Conservation (phyloP, 2,888 invertebrate species). For the Ethmia dodecea region DNA sequence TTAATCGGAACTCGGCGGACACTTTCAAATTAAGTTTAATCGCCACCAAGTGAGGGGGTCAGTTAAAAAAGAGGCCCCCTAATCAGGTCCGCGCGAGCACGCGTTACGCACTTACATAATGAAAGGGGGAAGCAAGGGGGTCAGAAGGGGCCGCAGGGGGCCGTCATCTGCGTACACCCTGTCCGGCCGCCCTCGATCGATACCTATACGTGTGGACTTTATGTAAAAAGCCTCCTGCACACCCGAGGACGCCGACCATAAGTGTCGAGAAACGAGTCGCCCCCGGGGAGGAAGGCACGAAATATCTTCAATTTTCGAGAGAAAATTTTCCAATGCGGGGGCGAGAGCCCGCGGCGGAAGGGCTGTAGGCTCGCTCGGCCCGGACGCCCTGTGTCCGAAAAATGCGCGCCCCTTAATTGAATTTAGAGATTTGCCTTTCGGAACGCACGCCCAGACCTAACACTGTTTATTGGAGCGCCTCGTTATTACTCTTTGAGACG, state of each 20-base stretch:
- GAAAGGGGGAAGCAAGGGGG: constrained; percentile 69
- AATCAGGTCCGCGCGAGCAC: constrained; percentile 76
- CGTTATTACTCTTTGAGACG: constrained; percentile 50
- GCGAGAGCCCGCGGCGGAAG: constrained; percentile 70
- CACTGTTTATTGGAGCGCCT: constrained; percentile 53
- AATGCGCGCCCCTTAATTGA: constrained; percentile 73
- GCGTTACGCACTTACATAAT: constrained; percentile 78
- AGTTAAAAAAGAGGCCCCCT: constrained; percentile 75
- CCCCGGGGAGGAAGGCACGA: constrained; percentile 71
- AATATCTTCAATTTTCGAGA: constrained; percentile 78
- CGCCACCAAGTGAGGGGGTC: constrained; percentile 70
- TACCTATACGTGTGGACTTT: constrained; percentile 77
- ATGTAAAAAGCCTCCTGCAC: constrained; percentile 77
- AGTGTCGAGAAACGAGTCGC: constrained; percentile 76
- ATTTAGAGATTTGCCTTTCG: constrained; percentile 74
- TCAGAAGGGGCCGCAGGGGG: constrained; percentile 44
- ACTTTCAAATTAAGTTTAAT: constrained; percentile 73
- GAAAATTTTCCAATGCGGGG: constrained; percentile 76
- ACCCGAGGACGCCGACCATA: constrained; percentile 74
- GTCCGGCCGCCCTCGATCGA: constrained; percentile 74
- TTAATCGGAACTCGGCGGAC: constrained; percentile 39
- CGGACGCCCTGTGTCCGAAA: constrained; percentile 69
- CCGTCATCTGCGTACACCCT: constrained; percentile 76
- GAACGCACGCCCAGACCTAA: constrained; percentile 54
- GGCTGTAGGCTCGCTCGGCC: constrained; percentile 52